phyloP scores from a whole-genome alignment of 2,797 vertebrate genomes.

The Lacerta viridis region DNA sequence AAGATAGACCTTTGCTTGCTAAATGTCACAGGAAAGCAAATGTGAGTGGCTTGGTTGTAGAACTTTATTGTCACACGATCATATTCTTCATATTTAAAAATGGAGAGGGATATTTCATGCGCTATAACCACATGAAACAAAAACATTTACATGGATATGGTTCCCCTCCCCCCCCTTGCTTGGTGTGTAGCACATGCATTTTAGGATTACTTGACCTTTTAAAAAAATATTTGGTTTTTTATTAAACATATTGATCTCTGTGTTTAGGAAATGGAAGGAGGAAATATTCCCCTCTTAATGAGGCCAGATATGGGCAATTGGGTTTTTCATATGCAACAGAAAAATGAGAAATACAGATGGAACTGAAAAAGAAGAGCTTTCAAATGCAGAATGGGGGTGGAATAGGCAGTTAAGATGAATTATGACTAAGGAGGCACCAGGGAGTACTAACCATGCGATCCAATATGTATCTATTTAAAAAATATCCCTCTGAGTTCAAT shows the following conservation, averaged over 20 bases:
- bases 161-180: too few species aligned
- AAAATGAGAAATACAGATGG: slow-evolving; percentile 51
- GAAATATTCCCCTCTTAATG: slow-evolving; percentile 9
- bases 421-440: slow-evolving; percentile 8
- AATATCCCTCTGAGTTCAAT: not conserved
- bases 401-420: slow-evolving; percentile 35
- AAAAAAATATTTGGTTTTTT: too few species aligned
- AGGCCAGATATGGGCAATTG: slow-evolving; percentile 50
- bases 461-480: not conserved
- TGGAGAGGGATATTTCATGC: not conserved
- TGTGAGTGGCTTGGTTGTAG: slow-evolving; percentile 5
- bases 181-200: not conserved
- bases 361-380: slow-evolving; percentile 49
- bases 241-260: not conserved
- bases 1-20: slow-evolving; percentile 20
- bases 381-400: slow-evolving; percentile 21
- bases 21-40: slow-evolving; percentile 46
- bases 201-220: not conserved
- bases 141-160: not conserved
- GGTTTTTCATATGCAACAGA: slow-evolving; percentile 65
- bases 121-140: not conserved
- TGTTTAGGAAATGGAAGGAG: slow-evolving; percentile 26
- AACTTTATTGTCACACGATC: not conserved
- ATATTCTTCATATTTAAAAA: not conserved
- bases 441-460: not conserved